Evolutionary conservation across 1,140 invertebrate genomes (phyloP), one percentile per base, ranked within the genome.

Genomic region (Drosophila saltans): DNA sequence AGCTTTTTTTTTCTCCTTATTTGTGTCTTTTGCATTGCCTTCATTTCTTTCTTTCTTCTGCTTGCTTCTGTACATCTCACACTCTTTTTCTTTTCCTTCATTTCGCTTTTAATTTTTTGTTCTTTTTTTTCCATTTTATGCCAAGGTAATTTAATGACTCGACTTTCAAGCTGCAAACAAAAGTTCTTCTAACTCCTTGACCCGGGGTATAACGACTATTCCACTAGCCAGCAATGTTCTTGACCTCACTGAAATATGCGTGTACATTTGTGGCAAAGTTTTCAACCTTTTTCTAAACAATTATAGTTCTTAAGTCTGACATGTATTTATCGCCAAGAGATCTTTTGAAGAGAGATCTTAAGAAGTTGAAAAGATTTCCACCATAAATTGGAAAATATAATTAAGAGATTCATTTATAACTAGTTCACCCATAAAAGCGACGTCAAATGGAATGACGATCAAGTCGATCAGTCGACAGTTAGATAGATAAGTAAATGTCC

Each of bases 141-240:
- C 36, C 60, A 52, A 73, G 82, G 83, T 86, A 86, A 86, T 86
- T 86, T 82, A 86, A 86, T 86, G 83, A 88, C 82, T 86, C 69
- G 67, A 81, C 66, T 69, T 55, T 57, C 60, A 56, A 62, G 45
- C 36, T 40, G 28, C 21, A 28, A 57, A 40, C 58, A n/a, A 26
- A 64, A 65, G 41, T 70, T 52, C 45, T 52, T 52, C 7, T 10
- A 26, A 52, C 6, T 10, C 8, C 3, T 8, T 67, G 33, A 9
- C 45, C 30, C 6, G 39, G 59, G 11, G 9, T 58, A 65, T 26
- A 28, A 5, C 33, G 43, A 43, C 57, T 62, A 45, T 28, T 21
- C 21, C 55, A 56, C 21, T 48, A 24, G 45, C 8, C 45, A 52
- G 24, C 5, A 48, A 48, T 2, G 24, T 16, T 24, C 21, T 7